These are phyloP conservation scores for Drosophila lutescens DNA, from an alignment of 2,888 invertebrate genomes.

Conservation along the genomic window DNA sequence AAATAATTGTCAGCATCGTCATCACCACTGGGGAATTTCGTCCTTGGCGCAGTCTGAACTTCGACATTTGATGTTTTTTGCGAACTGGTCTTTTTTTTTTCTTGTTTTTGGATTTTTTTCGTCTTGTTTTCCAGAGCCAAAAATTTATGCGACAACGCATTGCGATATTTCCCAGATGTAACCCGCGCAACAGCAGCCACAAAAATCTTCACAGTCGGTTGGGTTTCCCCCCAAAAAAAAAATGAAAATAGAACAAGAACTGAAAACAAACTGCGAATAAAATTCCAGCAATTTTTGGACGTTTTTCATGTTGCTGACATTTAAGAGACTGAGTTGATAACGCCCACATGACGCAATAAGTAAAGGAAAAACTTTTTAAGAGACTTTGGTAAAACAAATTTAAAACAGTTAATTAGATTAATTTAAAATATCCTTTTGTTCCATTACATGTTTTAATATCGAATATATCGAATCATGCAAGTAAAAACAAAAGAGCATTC, in stretches of 20 bases:
- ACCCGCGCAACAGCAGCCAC: conserved; percentile 14
- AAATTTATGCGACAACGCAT: conserved; percentile 49
- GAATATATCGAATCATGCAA: too few species aligned
- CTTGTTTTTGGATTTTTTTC: conserved; percentile 9
- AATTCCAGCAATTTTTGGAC: conserved; percentile 5
- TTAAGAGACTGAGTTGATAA: conserved; percentile 6
- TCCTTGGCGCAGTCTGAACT: conserved; percentile 35
- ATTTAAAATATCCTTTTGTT: too few species aligned
- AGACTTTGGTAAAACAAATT: too few species aligned
- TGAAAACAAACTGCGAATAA: conserved; percentile 1
- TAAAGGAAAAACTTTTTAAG: background rate
- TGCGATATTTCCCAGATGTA: conserved; percentile 41
- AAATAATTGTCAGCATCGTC: conserved; percentile 27
- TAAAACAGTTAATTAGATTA: too few species aligned
- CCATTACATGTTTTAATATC: too few species aligned
- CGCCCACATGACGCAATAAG: conserved; percentile 18
- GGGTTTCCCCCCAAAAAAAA: conserved; percentile 17
- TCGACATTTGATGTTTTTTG: conserved; percentile 31
- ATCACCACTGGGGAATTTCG: conserved; percentile 2
- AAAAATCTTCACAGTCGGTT: conserved; percentile 41
- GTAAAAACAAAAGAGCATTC: too few species aligned
- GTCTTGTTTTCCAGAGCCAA: conserved; percentile 21
- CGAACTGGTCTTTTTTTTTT: conserved; percentile 9
- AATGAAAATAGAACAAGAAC: conserved; percentile 1
- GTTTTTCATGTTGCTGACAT: conserved; percentile 10